phyloP scores from a whole-genome alignment of 2,113 vertebrate genomes.

The Glaucidium brasilianum region DNA sequence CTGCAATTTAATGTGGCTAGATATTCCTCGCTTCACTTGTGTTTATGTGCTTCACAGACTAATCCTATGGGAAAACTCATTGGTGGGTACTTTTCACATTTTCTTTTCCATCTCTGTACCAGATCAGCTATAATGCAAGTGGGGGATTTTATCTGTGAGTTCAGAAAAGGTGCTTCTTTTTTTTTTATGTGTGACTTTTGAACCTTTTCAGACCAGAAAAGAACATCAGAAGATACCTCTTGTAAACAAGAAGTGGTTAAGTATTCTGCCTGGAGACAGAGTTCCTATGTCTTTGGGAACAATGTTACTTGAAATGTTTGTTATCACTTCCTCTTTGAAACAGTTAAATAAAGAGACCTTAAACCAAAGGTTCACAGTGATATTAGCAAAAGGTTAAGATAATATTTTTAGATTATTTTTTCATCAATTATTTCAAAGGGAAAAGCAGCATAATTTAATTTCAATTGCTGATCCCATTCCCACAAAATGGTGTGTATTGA shows the following conservation, averaged over 20 bases:
- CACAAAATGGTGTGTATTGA: background rate
- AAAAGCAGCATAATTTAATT: conserved; percentile 32
- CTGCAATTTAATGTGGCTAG: background rate
- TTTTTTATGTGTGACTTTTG: background rate
- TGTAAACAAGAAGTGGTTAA: conserved; percentile 25
- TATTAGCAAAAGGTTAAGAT: conserved; percentile 49
- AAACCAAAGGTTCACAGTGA: conserved; percentile 8
- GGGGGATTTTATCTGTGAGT: background rate
- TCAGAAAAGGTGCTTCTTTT: background rate
- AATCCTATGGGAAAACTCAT: background rate
- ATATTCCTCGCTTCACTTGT: background rate
- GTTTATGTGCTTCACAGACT: background rate
- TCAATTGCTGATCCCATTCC: background rate
- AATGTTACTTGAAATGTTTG: conserved; percentile 12
- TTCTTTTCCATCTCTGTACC: background rate
- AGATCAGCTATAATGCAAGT: background rate
- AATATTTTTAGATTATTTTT: conserved; percentile 23
- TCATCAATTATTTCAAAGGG: conserved; percentile 43
- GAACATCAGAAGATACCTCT: background rate
- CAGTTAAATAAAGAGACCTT: conserved; percentile 31
- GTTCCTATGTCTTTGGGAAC: conserved; percentile 5
- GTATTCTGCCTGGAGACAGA: conserved; percentile 8
- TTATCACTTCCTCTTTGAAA: conserved; percentile 53
- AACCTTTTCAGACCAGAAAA: background rate
- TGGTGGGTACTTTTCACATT: background rate